These are phyloP conservation scores for Physeter macrocephalus DNA, from an alignment of 2,113 vertebrate genomes.

Conservation along the genomic window DNA sequence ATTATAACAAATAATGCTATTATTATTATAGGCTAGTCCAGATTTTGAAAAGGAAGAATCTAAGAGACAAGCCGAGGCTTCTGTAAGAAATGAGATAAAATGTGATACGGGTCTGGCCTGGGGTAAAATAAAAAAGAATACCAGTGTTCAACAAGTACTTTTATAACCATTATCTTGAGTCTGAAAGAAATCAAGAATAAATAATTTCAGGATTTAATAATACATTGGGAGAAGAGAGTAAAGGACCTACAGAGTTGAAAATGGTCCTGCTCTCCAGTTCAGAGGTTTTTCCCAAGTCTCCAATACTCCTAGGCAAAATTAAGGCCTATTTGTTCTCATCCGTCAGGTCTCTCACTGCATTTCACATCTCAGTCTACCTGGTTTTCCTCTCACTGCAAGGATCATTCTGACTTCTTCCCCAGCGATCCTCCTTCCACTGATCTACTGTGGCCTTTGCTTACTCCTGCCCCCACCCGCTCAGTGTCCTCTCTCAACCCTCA, in stretches of 20 bases:
- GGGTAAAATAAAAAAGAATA: neutral
- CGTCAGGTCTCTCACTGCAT: neutral
- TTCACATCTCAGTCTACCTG: neutral
- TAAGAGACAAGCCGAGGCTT: neutral
- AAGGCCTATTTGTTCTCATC: neutral
- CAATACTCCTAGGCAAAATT: neutral
- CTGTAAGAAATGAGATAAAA: neutral
- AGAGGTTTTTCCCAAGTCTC: neutral
- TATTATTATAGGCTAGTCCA: neutral
- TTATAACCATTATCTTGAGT: neutral
- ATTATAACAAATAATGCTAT: neutral
- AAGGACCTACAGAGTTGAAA: neutral
- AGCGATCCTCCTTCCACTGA: neutral
- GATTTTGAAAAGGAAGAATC: constrained; percentile 10
- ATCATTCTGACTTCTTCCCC: neutral
- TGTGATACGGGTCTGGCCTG: neutral
- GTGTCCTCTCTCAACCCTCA: neutral
- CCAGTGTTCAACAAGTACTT: neutral
- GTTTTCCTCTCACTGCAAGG: neutral
- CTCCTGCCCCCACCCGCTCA: neutral
- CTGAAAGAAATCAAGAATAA: constrained; percentile 1
- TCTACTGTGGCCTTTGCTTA: neutral
- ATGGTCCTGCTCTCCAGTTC: neutral
- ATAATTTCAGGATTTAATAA: neutral
- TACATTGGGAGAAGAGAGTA: neutral